Conservation (phyloP, 2,888 invertebrate genomes). For the Drosophila nigritarsus region DNA sequence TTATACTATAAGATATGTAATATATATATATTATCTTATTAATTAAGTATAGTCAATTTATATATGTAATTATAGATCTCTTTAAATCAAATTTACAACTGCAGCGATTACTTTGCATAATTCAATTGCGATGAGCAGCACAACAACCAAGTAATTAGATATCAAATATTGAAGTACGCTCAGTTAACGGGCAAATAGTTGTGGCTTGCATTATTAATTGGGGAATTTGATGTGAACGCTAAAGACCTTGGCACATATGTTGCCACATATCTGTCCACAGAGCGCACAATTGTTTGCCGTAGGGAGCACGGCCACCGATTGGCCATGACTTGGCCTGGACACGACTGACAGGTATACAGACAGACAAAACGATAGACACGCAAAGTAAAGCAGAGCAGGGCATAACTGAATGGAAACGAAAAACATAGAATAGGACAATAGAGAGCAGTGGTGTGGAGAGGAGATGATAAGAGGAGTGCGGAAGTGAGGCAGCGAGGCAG, state of each 20-base stretch:
- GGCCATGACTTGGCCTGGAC: constrained; percentile 2
- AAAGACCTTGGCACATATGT: background rate
- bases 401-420: background rate
- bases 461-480: background rate
- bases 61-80: background rate
- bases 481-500: background rate
- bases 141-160: background rate
- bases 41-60: background rate
- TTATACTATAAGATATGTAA: no score
- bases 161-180: background rate
- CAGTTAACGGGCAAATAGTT: background rate
- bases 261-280: background rate
- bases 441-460: background rate
- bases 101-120: background rate
- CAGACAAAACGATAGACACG: background rate
- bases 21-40: no score
- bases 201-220: background rate
- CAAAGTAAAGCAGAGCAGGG: constrained; percentile 1
- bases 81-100: background rate
- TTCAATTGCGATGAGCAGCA: background rate
- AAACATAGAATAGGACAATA: background rate
- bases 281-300: constrained; percentile 1
- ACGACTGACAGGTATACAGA: background rate
- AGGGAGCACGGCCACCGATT: background rate
- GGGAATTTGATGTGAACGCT: background rate